Evolutionary conservation across 2,797 vertebrate genomes (phyloP).

Genomic region (Loriculus beryllinus): DNA sequence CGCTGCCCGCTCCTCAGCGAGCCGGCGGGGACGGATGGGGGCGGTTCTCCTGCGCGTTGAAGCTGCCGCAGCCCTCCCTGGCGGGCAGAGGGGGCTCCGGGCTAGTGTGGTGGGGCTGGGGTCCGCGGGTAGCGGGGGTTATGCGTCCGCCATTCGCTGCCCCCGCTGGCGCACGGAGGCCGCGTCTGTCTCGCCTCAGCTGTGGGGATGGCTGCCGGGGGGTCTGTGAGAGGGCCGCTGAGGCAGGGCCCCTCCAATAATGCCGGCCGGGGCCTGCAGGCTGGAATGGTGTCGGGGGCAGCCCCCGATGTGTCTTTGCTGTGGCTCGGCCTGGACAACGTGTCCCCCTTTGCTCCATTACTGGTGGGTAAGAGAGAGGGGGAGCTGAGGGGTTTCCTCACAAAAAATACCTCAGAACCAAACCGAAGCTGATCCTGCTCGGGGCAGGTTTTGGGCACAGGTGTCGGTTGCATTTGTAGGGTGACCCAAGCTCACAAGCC

Average conservation of each 20-base stretch:
- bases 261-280: background rate
- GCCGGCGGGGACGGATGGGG: background rate
- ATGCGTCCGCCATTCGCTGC: no score
- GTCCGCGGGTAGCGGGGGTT: background rate
- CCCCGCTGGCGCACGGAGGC: no score
- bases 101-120: background rate
- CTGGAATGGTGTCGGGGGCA: background rate
- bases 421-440: background rate
- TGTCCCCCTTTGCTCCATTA: background rate
- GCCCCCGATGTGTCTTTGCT: background rate
- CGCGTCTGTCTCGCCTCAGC: background rate
- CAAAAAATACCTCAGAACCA: no score
- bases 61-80: background rate
- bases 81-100: background rate
- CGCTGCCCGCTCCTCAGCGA: background rate
- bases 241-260: no score
- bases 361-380: background rate
- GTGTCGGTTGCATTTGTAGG: fast-evolving
- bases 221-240: background rate
- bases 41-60: background rate
- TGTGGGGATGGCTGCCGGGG: background rate
- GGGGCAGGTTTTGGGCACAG: background rate
- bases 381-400: background rate
- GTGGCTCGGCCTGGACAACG: background rate
- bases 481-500: background rate